Conservation (phyloP, 2,113 vertebrate genomes). For the Saguinus imperator region DNA sequence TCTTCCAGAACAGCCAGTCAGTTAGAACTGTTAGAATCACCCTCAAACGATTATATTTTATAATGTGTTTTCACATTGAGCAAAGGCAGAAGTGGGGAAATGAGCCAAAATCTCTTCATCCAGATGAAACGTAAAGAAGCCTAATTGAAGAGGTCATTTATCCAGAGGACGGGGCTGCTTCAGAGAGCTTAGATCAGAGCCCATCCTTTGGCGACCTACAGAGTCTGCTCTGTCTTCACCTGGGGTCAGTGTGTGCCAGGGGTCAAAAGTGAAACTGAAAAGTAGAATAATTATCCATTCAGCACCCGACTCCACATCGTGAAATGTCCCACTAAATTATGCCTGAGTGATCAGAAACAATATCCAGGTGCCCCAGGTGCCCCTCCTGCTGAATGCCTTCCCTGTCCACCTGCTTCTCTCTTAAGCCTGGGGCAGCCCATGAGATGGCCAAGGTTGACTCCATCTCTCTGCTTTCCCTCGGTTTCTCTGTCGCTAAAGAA, state of each 20-base stretch:
- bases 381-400: conserved; percentile 55
- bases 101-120: not conserved
- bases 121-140: conserved; percentile 50
- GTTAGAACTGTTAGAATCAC: conserved; percentile 37
- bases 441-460: conserved; percentile 60
- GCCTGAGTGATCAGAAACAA: conserved; percentile 61
- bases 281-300: conserved; percentile 55
- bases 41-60: conserved; percentile 51
- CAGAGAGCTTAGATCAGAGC: conserved; percentile 53
- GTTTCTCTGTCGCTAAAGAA: conserved; percentile 79
- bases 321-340: conserved; percentile 68
- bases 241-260: conserved; percentile 38
- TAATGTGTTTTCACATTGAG: conserved; percentile 57
- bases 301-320: conserved; percentile 10
- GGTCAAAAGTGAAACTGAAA: conserved; percentile 69
- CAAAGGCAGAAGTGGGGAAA: conserved; percentile 57
- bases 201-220: not conserved
- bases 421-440: conserved; percentile 56
- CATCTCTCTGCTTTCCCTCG: conserved; percentile 67
- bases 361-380: conserved; percentile 49
- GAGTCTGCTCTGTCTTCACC: conserved; percentile 15
- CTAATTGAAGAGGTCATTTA: not conserved
- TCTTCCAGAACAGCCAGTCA: conserved; percentile 13
- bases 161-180: conserved; percentile 7
- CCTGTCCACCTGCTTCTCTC: conserved; percentile 65